Evolutionary conservation across 2,888 invertebrate genomes (phyloP).

Genomic region (Escarpia spicata): DNA sequence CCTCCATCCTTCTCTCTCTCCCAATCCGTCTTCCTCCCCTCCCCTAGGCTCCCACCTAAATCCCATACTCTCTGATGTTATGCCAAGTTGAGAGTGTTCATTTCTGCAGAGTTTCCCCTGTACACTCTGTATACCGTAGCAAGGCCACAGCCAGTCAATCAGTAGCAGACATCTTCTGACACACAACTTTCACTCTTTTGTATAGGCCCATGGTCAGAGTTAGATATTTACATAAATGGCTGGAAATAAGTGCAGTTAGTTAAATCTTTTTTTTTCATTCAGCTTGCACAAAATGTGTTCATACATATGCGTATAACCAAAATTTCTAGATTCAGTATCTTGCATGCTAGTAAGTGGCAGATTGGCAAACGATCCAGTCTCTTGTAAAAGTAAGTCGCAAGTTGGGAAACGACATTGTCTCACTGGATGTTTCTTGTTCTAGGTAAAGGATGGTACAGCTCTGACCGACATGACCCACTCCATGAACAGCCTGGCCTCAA

Average conservation of each 20-base stretch:
- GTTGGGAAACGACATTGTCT: neutral
- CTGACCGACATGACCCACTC: neutral
- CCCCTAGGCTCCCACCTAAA: neutral
- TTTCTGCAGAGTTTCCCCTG: no score
- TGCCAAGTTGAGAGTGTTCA: neutral
- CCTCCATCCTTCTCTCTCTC: neutral
- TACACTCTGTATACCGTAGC: no score
- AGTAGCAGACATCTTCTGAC: no score
- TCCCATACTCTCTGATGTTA: neutral
- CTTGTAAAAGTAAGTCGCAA: neutral
- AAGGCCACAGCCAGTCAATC: no score
- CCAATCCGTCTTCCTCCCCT: neutral
- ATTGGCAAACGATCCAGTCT: neutral
- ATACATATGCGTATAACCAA: no score
- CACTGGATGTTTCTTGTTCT: neutral
- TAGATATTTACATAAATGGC: no score
- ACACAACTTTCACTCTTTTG: no score
- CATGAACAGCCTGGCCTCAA: neutral
- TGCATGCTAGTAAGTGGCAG: neutral
- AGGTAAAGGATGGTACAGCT: slow-evolving; percentile 3
- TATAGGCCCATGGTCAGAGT: no score
- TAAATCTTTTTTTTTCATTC: no score
- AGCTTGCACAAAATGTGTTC: no score
- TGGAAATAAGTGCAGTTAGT: no score
- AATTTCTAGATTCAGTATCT: no score